phyloP scores from a whole-genome alignment of 2,113 vertebrate genomes.

The Aptenodytes forsteri region DNA sequence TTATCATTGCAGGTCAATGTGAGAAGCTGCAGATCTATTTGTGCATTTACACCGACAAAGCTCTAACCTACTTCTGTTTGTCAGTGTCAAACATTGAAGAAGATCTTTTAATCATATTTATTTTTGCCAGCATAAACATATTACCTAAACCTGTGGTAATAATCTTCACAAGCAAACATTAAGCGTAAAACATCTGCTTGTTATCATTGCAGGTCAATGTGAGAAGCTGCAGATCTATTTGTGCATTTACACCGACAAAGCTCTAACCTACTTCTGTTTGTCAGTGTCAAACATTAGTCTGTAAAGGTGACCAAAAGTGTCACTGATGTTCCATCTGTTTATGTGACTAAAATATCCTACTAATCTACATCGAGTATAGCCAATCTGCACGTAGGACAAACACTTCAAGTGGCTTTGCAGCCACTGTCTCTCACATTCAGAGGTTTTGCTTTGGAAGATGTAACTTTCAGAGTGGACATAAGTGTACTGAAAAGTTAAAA shows the following conservation, averaged over 20 bases:
- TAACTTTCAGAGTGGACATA: neutral
- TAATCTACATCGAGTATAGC: accelerated
- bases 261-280: neutral
- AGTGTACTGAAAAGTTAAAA: neutral
- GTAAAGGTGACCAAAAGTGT: neutral
- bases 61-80: neutral
- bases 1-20: neutral
- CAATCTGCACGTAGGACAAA: neutral
- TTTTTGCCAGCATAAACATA: neutral
- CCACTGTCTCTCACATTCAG: neutral
- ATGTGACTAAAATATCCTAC: neutral
- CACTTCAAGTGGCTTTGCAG: neutral
- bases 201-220: neutral
- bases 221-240: neutral
- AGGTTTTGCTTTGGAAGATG: neutral
- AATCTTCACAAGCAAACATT: neutral
- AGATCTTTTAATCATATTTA: neutral
- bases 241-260: neutral
- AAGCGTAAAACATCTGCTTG: neutral
- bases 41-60: neutral
- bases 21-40: neutral
- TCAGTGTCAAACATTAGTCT: neutral
- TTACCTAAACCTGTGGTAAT: neutral
- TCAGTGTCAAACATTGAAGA: neutral
- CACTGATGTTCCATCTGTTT: neutral